phyloP scores from a whole-genome alignment of 2,113 vertebrate genomes.

The Ictidomys tridecemlineatus region DNA sequence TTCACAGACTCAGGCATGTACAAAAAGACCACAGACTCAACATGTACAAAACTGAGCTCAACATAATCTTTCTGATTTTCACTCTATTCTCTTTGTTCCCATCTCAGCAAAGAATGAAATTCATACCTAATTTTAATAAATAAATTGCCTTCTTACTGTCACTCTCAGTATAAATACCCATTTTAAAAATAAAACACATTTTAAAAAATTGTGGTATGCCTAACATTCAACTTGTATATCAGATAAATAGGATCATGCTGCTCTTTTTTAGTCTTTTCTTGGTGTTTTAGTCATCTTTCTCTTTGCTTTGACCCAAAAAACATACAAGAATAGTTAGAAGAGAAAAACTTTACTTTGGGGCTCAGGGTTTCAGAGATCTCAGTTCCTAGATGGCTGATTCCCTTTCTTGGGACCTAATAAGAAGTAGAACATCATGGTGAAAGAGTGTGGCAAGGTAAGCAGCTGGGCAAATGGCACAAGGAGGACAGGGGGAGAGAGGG shows the following conservation, averaged over 20 bases:
- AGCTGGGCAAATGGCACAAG: no score
- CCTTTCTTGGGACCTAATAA: no score
- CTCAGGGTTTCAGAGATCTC: no score
- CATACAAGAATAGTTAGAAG: no score
- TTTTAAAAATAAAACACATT: neutral
- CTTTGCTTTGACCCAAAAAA: no score
- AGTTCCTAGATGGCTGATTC: no score
- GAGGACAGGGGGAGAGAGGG: rapidly evolving
- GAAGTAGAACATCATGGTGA: no score
- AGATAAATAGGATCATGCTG: neutral
- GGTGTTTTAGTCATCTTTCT: no score
- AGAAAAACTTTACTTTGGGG: no score
- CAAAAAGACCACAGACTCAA: neutral
- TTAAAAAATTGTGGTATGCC: neutral
- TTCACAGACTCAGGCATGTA: no score
- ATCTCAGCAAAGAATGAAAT: neutral
- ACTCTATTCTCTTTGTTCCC: neutral
- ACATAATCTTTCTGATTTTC: neutral
- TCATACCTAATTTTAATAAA: neutral
- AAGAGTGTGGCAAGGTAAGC: no score
- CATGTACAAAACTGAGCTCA: neutral
- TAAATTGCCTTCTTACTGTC: neutral
- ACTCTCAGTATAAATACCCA: neutral
- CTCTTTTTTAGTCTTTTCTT: neutral
- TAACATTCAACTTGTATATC: neutral